Conservation (phyloP, 2,888 invertebrate species). For the Scrobipalpa atriplicella region DNA sequence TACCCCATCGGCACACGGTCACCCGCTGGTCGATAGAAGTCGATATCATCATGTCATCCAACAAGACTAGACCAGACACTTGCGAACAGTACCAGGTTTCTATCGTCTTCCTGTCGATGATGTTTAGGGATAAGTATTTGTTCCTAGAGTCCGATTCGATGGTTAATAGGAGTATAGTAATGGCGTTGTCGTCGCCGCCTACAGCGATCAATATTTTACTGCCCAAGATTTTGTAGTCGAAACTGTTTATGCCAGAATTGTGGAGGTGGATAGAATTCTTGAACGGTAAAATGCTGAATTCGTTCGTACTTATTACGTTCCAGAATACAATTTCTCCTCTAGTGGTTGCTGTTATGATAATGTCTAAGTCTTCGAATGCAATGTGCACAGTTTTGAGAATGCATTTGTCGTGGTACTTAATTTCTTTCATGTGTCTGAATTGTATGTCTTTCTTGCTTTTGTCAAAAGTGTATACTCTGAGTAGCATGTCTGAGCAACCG, state of each 20-base stretch:
- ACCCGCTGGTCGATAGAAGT: constrained; percentile 86
- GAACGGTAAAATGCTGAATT: not conserved
- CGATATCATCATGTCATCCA: constrained; percentile 70
- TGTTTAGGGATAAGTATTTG: not conserved
- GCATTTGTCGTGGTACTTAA: constrained; percentile 84
- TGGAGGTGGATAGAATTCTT: constrained; percentile 76
- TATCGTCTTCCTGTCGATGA: constrained; percentile 44
- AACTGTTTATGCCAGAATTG: constrained; percentile 90
- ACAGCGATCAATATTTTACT: constrained; percentile 82
- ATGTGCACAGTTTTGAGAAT: constrained; percentile 84
- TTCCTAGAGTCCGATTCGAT: constrained; percentile 52
- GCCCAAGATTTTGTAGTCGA: constrained; percentile 73
- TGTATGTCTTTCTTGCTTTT: constrained; percentile 30
- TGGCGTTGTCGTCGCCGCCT: constrained; percentile 92
- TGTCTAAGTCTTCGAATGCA: constrained; percentile 53
- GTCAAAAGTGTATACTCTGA: constrained; percentile 77
- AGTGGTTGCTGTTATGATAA: constrained; percentile 86
- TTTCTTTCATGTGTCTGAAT: constrained; percentile 47
- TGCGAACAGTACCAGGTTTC: constrained; percentile 86
- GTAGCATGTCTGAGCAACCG: constrained; percentile 89
- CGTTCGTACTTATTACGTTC: constrained; percentile 64
- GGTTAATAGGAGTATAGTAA: constrained; percentile 42
- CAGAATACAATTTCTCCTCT: constrained; percentile 88
- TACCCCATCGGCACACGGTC: constrained; percentile 72
- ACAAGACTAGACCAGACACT: constrained; percentile 84